These are phyloP conservation scores for Drosophila cracens DNA, from an alignment of 2,888 invertebrate species.

Conservation along the genomic window DNA sequence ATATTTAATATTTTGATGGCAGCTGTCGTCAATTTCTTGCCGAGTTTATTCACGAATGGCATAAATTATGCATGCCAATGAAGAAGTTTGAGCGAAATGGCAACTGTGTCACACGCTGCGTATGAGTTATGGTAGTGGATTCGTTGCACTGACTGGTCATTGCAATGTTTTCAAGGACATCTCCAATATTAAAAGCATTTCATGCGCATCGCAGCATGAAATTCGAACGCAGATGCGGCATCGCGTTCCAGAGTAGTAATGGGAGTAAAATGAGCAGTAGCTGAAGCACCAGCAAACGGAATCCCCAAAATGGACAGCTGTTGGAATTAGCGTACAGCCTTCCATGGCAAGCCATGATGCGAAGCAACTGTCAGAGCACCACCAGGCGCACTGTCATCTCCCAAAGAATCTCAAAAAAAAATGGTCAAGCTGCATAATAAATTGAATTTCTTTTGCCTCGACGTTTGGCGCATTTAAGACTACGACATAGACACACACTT, in stretches of 20 bases:
- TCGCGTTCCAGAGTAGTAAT: constrained; percentile 57
- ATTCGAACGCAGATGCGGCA: constrained; percentile 74
- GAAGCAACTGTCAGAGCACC: constrained; percentile 51
- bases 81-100: constrained; percentile 31
- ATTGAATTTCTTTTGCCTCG: constrained; percentile 74
- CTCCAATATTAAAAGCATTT: constrained; percentile 73
- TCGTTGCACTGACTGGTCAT: constrained; percentile 42
- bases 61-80: constrained; percentile 71
- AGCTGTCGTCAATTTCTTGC: constrained; percentile 65
- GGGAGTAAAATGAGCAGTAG: constrained; percentile 12
- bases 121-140: constrained; percentile 69
- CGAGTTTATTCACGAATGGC: constrained; percentile 58
- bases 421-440: constrained; percentile 74
- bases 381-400: constrained; percentile 56
- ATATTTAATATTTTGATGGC: constrained; percentile 66
- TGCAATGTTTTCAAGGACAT: constrained; percentile 67
- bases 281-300: constrained; percentile 51
- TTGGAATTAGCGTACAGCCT: constrained; percentile 67
- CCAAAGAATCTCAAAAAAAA: constrained; percentile 46
- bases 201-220: constrained; percentile 72
- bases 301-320: constrained; percentile 66
- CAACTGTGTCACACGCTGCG: constrained; percentile 68
- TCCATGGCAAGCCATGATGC: constrained; percentile 37
- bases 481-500: constrained; percentile 57
- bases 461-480: constrained; percentile 68